Conservation (phyloP, 2,797 vertebrate species). For the Macrochelys suwanniensis region DNA sequence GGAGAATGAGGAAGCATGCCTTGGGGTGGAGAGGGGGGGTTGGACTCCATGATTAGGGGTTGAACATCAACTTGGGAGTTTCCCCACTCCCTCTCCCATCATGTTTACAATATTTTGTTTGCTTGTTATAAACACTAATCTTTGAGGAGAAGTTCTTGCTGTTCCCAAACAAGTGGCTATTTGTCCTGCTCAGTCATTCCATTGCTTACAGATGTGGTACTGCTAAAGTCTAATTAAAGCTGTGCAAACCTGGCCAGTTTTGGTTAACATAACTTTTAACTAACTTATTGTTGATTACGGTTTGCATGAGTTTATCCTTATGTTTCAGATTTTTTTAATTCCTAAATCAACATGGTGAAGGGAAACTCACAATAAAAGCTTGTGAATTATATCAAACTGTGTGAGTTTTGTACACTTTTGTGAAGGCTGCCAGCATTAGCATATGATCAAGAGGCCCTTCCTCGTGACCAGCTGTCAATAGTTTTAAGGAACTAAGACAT, state of each 20-base stretch:
- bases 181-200: neutral
- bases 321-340: neutral
- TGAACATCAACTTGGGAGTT: neutral
- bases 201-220: neutral
- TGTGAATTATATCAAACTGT: neutral
- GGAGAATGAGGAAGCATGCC: accelerated
- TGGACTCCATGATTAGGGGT: neutral
- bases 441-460: neutral
- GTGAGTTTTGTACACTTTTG: neutral
- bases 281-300: neutral
- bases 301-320: neutral
- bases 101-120: neutral
- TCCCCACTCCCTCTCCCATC: neutral
- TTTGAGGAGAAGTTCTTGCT: neutral
- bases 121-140: neutral
- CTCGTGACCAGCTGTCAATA: neutral
- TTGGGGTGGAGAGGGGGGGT: too few relatives aligned
- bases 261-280: neutral
- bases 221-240: neutral
- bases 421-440: neutral
- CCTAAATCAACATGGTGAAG: neutral
- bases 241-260: neutral
- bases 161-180: too few relatives aligned
- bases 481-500: neutral
- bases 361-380: neutral